These are phyloP conservation scores for Dipus sagitta DNA, from an alignment of 2,797 vertebrate genomes.

Conservation along the genomic window DNA sequence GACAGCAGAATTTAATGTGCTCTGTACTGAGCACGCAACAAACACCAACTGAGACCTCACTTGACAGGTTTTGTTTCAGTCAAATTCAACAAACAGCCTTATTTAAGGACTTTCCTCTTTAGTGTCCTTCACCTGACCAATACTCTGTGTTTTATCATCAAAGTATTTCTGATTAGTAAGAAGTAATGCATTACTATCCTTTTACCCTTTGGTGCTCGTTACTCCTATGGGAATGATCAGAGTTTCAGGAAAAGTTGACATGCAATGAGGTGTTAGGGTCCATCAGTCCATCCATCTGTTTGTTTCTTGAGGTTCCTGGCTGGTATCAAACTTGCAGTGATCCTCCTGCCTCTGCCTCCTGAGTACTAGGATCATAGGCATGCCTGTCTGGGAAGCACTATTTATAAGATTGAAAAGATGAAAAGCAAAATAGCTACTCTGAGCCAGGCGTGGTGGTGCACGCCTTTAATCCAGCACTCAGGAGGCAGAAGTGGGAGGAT, in stretches of 20 bases:
- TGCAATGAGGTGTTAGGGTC: not conserved
- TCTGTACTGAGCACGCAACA: not conserved
- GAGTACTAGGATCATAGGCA: not conserved
- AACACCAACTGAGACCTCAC: not conserved
- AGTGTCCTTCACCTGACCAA: not conserved
- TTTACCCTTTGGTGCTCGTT: not conserved
- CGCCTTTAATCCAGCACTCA: no score
- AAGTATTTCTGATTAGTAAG: conserved; percentile 28
- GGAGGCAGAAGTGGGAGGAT: no score
- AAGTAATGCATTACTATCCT: not conserved
- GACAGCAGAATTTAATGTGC: not conserved
- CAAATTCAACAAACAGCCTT: not conserved
- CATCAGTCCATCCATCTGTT: no score
- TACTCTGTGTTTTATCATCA: conserved; percentile 21
- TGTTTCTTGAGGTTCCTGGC: no score
- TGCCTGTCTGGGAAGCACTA: not conserved
- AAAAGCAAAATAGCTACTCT: not conserved
- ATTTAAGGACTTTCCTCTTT: not conserved
- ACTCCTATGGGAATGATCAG: not conserved
- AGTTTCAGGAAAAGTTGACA: not conserved
- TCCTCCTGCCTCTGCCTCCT: not conserved
- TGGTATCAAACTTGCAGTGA: no score
- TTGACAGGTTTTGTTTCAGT: conserved; percentile 30
- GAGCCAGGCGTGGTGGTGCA: no score
- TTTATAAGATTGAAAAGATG: not conserved